phyloP scores from a whole-genome alignment of 37 sponge, comb jelly and placozoan genomes.

The Agelas oroides region DNA sequence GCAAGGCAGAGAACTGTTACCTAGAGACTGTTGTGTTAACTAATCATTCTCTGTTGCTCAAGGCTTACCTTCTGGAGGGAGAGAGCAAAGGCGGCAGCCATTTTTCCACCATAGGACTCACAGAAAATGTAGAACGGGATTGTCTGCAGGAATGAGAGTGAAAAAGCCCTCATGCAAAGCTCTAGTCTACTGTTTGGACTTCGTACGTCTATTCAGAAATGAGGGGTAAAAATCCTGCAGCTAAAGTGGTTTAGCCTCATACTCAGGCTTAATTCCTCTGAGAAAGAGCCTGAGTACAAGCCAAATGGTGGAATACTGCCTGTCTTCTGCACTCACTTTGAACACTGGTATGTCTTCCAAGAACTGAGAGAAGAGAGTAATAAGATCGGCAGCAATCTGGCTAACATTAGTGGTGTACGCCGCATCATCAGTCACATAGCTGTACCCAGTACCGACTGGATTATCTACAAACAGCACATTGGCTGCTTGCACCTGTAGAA shows the following conservation, averaged over 20 bases:
- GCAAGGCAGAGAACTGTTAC: too few species aligned
- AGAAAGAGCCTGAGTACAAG: too few species aligned
- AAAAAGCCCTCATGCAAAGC: not conserved
- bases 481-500: conserved; percentile 60
- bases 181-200: too few species aligned
- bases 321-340: conserved; percentile 25
- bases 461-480: conserved; percentile 91
- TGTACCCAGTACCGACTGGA: conserved; percentile 92
- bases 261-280: too few species aligned
- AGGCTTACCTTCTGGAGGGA: conserved; percentile 42
- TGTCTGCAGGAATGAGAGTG: conserved; percentile 31
- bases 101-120: conserved; percentile 93
- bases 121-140: conserved; percentile 87
- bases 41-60: too few species aligned
- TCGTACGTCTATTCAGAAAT: too few species aligned
- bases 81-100: conserved; percentile 81
- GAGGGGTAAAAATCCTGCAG: too few species aligned
- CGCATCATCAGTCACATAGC: conserved; percentile 70
- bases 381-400: conserved; percentile 66
- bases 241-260: too few species aligned
- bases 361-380: conserved; percentile 57
- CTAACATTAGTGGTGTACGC: conserved; percentile 72
- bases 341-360: conserved; percentile 54
- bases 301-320: too few species aligned
- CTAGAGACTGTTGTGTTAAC: too few species aligned